These are phyloP conservation scores for Tetranychus cinnabarinus DNA, from an alignment of 1,140 invertebrate species.

Conservation along the genomic window DNA sequence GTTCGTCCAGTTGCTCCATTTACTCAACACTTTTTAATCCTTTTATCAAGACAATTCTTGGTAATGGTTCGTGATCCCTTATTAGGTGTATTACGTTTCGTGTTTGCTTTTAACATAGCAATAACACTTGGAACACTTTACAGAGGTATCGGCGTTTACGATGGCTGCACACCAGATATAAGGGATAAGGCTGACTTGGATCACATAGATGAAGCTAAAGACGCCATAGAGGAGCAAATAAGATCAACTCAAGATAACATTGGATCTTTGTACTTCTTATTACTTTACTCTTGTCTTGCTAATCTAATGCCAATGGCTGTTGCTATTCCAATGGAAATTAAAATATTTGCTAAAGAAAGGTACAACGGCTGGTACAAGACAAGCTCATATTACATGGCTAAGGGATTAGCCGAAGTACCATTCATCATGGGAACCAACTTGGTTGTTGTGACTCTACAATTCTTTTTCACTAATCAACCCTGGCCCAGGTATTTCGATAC, in stretches of 20 bases:
- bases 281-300: background rate
- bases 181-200: background rate
- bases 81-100: background rate
- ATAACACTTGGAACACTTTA: background rate
- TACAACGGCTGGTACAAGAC: conserved; percentile 40
- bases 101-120: background rate
- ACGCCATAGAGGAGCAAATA: background rate
- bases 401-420: conserved; percentile 1
- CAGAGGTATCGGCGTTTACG: background rate
- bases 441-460: background rate
- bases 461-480: conserved; percentile 16
- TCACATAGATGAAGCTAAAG: background rate
- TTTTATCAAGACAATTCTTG: background rate
- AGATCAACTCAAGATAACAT: background rate
- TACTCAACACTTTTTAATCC: background rate
- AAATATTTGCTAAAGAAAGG: conserved; percentile 45
- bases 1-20: background rate
- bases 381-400: background rate
- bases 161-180: background rate
- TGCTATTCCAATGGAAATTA: background rate
- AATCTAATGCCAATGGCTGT: background rate
- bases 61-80: background rate
- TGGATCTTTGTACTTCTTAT: background rate
- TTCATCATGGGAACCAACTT: background rate
- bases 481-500: background rate